Percentiles rank a stretch among this genome's conserved stretches.
These are phyloP conservation scores for Ophioninae sp. DNA, from an alignment of 2,888 invertebrate species.

Conservation along the genomic window DNA sequence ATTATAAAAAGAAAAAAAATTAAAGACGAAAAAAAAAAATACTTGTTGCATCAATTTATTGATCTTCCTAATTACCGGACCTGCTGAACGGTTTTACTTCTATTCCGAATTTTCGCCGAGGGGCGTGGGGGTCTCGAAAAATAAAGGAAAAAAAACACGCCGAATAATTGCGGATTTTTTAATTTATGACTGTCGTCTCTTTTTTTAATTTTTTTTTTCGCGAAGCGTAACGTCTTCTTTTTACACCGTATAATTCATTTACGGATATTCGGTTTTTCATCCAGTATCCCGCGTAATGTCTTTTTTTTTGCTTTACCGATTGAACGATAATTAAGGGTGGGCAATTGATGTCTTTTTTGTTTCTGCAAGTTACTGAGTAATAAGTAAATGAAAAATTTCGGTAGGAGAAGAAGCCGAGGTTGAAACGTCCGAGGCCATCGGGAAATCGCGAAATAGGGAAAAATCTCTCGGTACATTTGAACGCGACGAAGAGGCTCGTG, in stretches of 20 bases:
- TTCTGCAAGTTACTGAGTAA: background rate
- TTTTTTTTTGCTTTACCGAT: background rate
- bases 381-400: constrained; percentile 60
- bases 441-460: constrained; percentile 72
- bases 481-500: constrained; percentile 76
- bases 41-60: constrained; percentile 53
- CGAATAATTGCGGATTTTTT: background rate
- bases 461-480: constrained; percentile 78
- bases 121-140: background rate
- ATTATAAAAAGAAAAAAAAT: constrained; percentile 43
- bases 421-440: constrained; percentile 69
- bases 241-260: too few relatives aligned
- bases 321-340: background rate
- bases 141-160: background rate
- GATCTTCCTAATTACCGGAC: constrained; percentile 42
- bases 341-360: background rate
- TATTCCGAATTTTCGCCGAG: background rate
- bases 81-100: background rate
- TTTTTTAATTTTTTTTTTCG: background rate
- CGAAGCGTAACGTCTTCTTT: too few relatives aligned
- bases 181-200: background rate
- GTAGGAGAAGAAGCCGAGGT: constrained; percentile 73
- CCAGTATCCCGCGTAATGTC: background rate
- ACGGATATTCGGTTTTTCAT: too few relatives aligned
- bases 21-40: constrained; percentile 8